Evolutionary conservation across 2,888 invertebrate genomes (phyloP).

Genomic region (Stomorhina lunata): DNA sequence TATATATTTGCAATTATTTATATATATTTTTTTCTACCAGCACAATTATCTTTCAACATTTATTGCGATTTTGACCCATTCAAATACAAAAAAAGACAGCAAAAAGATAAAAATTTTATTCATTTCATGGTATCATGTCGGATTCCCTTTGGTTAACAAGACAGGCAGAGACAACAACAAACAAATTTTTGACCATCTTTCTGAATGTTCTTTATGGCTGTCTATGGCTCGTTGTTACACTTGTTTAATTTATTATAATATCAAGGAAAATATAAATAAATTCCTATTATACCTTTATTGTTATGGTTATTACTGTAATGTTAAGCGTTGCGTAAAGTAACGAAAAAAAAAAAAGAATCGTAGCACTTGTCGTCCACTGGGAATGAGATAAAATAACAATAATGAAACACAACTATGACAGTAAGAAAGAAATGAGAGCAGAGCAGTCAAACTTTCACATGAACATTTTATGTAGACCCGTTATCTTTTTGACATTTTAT

Average conservation of each 20-base stretch:
- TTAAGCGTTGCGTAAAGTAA: slow-evolving; percentile 43
- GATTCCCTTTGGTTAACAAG: background rate
- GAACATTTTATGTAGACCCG: background rate
- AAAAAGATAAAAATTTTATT: slow-evolving; percentile 14
- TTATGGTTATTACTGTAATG: slow-evolving; percentile 44
- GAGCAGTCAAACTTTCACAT: background rate
- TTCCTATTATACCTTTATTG: slow-evolving; percentile 52
- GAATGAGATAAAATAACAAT: slow-evolving; percentile 14
- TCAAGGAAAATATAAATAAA: slow-evolving; percentile 54
- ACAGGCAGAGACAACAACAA: too few species aligned
- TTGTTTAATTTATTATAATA: slow-evolving; percentile 54
- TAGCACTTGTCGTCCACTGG: slow-evolving; percentile 43
- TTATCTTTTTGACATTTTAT: slow-evolving; percentile 47
- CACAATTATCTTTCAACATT: slow-evolving; percentile 41
- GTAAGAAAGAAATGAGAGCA: slow-evolving; percentile 3
- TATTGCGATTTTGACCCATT: slow-evolving; percentile 42
- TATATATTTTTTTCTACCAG: slow-evolving; percentile 21
- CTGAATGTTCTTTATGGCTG: slow-evolving; percentile 3
- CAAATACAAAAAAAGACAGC: background rate
- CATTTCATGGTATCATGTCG: background rate
- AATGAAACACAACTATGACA: background rate
- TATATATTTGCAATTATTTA: slow-evolving; percentile 38
- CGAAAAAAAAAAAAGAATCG: too few species aligned
- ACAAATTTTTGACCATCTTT: background rate
- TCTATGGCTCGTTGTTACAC: slow-evolving; percentile 17